Evolutionary conservation across 2,888 invertebrate genomes (phyloP), one percentile per base, ranked within the genome.

Genomic region (Agonopterix alstromeriana): DNA sequence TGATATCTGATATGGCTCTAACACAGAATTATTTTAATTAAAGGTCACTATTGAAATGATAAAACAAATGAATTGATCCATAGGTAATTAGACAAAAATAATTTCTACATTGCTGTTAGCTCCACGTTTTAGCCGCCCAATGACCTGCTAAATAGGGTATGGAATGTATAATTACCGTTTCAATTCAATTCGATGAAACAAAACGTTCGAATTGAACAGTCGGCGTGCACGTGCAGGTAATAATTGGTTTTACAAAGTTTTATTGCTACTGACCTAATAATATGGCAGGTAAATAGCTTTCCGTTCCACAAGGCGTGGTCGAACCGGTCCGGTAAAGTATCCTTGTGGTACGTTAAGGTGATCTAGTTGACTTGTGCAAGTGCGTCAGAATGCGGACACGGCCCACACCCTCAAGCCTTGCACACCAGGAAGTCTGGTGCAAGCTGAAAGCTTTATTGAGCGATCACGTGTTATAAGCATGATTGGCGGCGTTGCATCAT

Each of bases 381-480:
- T 70, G 62, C 56, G 27, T 65, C 67, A 82, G 85, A 86, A 88
- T 88, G 87, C 87, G 87, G 87, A 87, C 83, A 64, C 76, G 46
- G 77, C 73, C 82, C 78, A 78, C 83, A 61, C 82, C 81, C 69
- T 51, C 52, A 55, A 58, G 63, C 70, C 66, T 66, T 65, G 68
- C 60, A 47, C 58, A 81, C 69, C 70, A 84, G 86, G 86, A 86
- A 87, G 49, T 52, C 45, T 48, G 47, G 50, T 51, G 56, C 65
- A 56, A 58, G 63, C 71, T 72, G 69, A 65, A 11, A 44, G 62
- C 59, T 52, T 56, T 51, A 42, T 49, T 8, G 46, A 47, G 35
- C 35, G 38, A 38, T n/a, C 38, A 38, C 38, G 38, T 38, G 38
- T n/a, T 38, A 9, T 9, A 38, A n/a, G 1, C n/a, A 38, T 9